Percentiles rank a stretch among this genome's conserved stretches.
Conservation (phyloP, 2,888 invertebrate species). For the Microdon myrmicae region DNA sequence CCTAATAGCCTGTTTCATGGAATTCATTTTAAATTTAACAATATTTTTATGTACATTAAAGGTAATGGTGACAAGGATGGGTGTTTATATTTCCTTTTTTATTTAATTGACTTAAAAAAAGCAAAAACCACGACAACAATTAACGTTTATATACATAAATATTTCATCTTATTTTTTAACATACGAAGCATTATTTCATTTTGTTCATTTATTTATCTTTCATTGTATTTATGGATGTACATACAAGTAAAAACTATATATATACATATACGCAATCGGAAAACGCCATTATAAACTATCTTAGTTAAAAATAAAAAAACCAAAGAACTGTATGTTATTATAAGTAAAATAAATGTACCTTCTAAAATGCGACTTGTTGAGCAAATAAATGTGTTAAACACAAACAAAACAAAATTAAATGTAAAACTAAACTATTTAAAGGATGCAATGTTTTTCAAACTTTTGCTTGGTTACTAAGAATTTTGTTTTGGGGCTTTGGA, state of each 20-base stretch:
- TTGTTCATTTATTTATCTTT: conserved; percentile 1
- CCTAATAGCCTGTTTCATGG: no score
- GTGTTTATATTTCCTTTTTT: no score
- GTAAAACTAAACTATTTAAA: not conserved
- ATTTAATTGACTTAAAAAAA: no score
- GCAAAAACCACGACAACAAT: no score
- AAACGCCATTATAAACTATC: no score
- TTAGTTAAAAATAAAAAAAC: conserved; percentile 1
- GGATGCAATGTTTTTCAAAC: not conserved
- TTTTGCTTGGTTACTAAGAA: not conserved
- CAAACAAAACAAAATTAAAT: not conserved
- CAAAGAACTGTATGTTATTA: not conserved
- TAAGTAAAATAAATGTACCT: conserved; percentile 9
- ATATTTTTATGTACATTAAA: no score
- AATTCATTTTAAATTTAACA: no score
- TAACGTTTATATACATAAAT: no score
- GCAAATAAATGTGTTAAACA: conserved; percentile 17
- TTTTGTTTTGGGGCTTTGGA: conserved; percentile 2
- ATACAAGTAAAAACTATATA: conserved; percentile 1
- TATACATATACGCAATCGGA: not conserved
- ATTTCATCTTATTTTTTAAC: no score
- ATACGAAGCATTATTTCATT: no score
- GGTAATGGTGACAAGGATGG: no score
- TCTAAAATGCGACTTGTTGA: conserved; percentile 6
- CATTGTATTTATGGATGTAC: conserved; percentile 7